phyloP scores from a whole-genome alignment of 2,888 invertebrate species.

The Aspidiotus destructor region DNA sequence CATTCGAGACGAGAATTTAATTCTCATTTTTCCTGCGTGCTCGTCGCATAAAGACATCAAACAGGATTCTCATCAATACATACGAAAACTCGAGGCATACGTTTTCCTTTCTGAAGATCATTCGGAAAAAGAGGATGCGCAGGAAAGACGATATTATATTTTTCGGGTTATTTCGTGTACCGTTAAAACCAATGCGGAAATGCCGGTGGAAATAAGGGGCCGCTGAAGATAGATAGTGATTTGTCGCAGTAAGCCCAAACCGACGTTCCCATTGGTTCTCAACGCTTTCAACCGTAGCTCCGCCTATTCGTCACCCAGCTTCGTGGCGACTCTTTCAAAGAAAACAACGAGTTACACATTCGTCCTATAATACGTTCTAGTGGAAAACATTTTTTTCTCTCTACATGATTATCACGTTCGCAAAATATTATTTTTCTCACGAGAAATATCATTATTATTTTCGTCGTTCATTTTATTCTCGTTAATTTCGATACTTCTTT shows the following conservation, averaged over 20 bases:
- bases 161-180: constrained; percentile 25
- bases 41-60: too few species aligned
- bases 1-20: too few species aligned
- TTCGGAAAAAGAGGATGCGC: constrained; percentile 19
- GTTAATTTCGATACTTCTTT: not conserved
- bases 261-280: constrained; percentile 36
- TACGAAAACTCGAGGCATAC: not conserved
- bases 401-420: not conserved
- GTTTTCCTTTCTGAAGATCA: not conserved
- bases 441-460: too few species aligned
- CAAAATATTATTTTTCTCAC: not conserved
- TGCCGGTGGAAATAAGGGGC: constrained; percentile 34
- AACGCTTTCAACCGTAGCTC: constrained; percentile 39
- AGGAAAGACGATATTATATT: constrained; percentile 27
- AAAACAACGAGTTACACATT: constrained; percentile 26
- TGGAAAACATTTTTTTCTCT: constrained; percentile 22
- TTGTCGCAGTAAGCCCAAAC: constrained; percentile 33
- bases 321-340: constrained; percentile 34
- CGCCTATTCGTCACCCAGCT: constrained; percentile 43
- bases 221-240: constrained; percentile 33
- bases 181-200: constrained; percentile 33
- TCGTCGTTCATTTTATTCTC: too few species aligned
- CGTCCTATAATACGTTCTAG: constrained; percentile 15
- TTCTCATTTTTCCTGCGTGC: too few species aligned
- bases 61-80: too few species aligned